A percentile compares a stretch with the other conserved stretches of the same genome.
Conservation (phyloP, 2,888 invertebrate species). For the Amphipyra berbera region DNA sequence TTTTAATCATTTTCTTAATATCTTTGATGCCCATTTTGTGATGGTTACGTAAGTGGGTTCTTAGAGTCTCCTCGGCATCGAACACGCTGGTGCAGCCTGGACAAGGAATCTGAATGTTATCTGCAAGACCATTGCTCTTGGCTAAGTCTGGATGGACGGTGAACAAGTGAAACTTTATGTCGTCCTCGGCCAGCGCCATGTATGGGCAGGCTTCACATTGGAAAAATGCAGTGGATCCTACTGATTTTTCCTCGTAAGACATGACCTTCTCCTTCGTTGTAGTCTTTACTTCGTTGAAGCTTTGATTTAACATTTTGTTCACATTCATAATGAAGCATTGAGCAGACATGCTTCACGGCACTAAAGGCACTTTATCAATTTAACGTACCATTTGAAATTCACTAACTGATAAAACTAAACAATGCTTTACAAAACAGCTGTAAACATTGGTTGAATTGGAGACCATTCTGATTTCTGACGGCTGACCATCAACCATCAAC, state of each 20-base stretch:
- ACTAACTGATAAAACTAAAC: constrained; percentile 2
- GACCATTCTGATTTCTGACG: constrained; percentile 27
- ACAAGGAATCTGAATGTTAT: constrained; percentile 90
- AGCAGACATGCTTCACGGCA: constrained; percentile 61
- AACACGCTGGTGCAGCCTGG: constrained; percentile 92
- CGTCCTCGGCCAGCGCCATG: constrained; percentile 88
- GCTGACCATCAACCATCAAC: too few relatives aligned
- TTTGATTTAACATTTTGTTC: constrained; percentile 63
- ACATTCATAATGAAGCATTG: constrained; percentile 73
- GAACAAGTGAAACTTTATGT: constrained; percentile 88
- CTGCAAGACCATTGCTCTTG: constrained; percentile 87
- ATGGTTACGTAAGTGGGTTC: constrained; percentile 91
- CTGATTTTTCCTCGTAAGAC: constrained; percentile 86
- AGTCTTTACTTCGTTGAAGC: constrained; percentile 55
- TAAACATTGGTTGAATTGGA: constrained; percentile 43
- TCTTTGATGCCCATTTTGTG: constrained; percentile 92
- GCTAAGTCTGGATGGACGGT: constrained; percentile 85
- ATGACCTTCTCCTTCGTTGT: constrained; percentile 80
- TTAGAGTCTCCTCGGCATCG: constrained; percentile 90
- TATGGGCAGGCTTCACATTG: constrained; percentile 89
- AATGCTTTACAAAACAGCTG: constrained; percentile 47
- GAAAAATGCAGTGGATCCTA: constrained; percentile 87
- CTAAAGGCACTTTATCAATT: constrained; percentile 11
- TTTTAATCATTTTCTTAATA: constrained; percentile 89
- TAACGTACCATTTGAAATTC: constrained; percentile 11